Evolutionary conservation across 2,113 vertebrate species (phyloP), one percentile per base, ranked within the genome.

Genomic region (Hucho hucho): DNA sequence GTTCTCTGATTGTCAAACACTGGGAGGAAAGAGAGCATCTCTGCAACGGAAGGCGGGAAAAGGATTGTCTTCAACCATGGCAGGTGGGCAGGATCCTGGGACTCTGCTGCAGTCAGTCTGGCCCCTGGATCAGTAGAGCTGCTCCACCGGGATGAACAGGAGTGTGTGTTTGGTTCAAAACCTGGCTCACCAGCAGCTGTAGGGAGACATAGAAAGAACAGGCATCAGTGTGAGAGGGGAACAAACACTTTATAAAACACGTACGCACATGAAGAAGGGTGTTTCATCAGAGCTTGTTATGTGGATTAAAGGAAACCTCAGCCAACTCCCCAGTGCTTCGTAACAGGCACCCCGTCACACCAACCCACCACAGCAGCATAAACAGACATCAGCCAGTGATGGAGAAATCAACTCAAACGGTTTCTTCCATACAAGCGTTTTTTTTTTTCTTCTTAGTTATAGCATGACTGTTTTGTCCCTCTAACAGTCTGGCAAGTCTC

Each of bases 401-500:
- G 26, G 26, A 26, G 29, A 28, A 67, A 37, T 29, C n/a, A 61
- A 64, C n/a, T 25, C 6, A 22, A 43, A 22, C n/a, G 63, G 25
- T 14, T 2, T 37, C 70, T 61, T 20, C 65, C 4, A n/a, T 65
- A 46, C 26, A 53, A 20, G 46, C 89, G 89, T 91, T 89, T 93
- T 94, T 83, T 24, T 53, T 81, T 83, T 93, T 59, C 26, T 91
- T 89, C 90, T 93, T 53, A 43, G 49, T 92, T 92, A 93, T 92
- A 92, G 90, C 90, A 94, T 94, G 92, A 92, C 85, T 93, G 87
- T 90, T 87, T 92, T 93, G 91, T 92, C 93, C 92, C 93, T 4
- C 87, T 88, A 92, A 93, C 92, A 93, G 92, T 92, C 90, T 95
- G 94, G 94, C 93, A 67, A 87, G 85, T 87, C 90, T 93, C 93